A percentile compares a stretch with the other conserved stretches of the same genome.
Evolutionary conservation across 2,113 vertebrate genomes (phyloP).

Genomic region (Platysternon megacephalum): DNA sequence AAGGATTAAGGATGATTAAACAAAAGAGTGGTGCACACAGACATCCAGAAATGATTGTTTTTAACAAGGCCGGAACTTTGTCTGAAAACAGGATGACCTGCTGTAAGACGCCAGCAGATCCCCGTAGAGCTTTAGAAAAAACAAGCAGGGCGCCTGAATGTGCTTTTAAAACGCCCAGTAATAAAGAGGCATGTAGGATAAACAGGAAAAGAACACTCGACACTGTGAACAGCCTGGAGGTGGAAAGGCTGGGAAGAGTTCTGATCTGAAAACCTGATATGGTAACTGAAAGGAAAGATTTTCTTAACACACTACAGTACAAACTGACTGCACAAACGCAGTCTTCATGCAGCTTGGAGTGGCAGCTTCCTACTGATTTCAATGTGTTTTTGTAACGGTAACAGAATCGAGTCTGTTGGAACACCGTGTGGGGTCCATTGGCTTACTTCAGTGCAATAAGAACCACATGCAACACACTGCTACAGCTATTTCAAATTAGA

Average conservation of each 20-base stretch:
- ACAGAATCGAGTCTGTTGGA: neutral
- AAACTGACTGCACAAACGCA: neutral
- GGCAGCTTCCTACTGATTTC: neutral
- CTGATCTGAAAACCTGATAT: constrained; percentile 51
- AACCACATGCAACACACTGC: neutral
- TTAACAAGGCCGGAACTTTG: constrained; percentile 71
- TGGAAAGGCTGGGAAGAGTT: constrained; percentile 35
- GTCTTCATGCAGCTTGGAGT: neutral
- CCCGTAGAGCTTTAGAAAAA: constrained; percentile 77
- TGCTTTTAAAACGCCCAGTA: constrained; percentile 49
- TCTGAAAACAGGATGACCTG: constrained; percentile 83
- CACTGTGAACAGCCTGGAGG: constrained; percentile 34
- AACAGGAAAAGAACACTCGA: constrained; percentile 78
- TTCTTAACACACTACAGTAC: constrained; percentile 5
- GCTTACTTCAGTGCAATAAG: neutral
- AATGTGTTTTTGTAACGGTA: neutral
- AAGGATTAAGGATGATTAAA: constrained; percentile 51
- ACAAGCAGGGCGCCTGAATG: constrained; percentile 60
- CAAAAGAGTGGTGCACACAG: constrained; percentile 49
- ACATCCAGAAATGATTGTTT: constrained; percentile 65
- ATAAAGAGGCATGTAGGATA: constrained; percentile 64
- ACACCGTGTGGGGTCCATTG: neutral
- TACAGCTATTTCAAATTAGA: neutral
- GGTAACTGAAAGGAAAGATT: constrained; percentile 15
- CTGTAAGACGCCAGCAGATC: constrained; percentile 58